Percentiles rank a stretch among this genome's conserved stretches.
These are phyloP conservation scores for Dendropsophus ebraccatus DNA, from an alignment of 2,113 vertebrate species.

Conservation along the genomic window DNA sequence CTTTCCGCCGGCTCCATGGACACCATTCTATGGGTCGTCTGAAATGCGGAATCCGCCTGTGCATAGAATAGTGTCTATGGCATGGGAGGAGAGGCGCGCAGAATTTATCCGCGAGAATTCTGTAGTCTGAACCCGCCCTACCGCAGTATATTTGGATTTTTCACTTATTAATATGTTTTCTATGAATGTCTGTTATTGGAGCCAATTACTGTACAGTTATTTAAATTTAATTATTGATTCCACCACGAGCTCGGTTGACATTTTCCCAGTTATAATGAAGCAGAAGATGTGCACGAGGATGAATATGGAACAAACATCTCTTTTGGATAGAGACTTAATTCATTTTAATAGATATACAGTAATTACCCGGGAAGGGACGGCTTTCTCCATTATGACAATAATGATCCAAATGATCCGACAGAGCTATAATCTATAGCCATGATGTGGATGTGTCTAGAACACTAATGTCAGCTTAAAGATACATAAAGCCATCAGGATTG, in stretches of 20 bases:
- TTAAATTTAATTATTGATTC: constrained; percentile 81
- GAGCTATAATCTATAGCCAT: constrained; percentile 45
- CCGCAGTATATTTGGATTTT: not conserved
- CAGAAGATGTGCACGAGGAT: constrained; percentile 69
- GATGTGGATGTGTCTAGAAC: constrained; percentile 58
- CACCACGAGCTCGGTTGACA: constrained; percentile 67
- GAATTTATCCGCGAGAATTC: no score
- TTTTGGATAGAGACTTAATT: constrained; percentile 72
- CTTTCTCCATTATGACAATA: constrained; percentile 54
- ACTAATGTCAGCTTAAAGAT: constrained; percentile 55
- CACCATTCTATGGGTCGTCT: no score
- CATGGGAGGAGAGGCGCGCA: no score
- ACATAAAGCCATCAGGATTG: constrained; percentile 62
- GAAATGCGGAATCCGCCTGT: no score
- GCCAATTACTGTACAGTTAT: constrained; percentile 73
- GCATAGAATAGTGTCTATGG: no score
- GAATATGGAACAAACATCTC: constrained; percentile 70
- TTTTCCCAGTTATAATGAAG: constrained; percentile 74
- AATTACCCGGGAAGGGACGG: constrained; percentile 57
- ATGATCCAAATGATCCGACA: constrained; percentile 47
- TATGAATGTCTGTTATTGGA: constrained; percentile 68
- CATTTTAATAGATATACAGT: constrained; percentile 71
- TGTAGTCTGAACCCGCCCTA: no score
- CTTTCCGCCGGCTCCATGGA: no score
- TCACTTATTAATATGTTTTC: constrained; percentile 5